Base-by-base conservation (phyloP, 2,888 invertebrate genomes). In the Andrena haemorrhoa region DNA sequence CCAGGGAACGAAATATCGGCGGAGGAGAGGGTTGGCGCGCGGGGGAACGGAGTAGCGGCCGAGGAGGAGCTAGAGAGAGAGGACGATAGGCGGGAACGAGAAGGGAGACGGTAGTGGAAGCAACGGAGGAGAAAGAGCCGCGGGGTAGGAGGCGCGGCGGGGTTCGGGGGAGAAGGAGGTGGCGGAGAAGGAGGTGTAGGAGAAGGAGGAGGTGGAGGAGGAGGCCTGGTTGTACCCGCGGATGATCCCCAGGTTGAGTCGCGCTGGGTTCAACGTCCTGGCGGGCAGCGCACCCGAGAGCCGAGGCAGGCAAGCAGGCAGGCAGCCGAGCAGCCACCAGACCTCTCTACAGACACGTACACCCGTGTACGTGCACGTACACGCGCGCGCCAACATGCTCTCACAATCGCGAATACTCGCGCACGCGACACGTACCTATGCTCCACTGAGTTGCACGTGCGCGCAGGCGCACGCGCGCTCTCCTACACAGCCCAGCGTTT, bases 221-320 rank as follows among this genome's bases (percentile, higher is more conserved):
- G 68, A 81, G 75, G 82, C 68, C 82, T 77, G 84, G 60, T 80
- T 85, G 85, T 88, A 85, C 86, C 86, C 85, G 88, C 86, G 86
- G 88, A 88, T 88, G 87, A 88, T 88, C 93, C 93, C 93, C 93
- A 93, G 93, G 93, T 93, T 93, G 93, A 94, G 94, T 92, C 92
- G 93, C 93, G 93, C 93, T 93, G 93, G 89, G 93, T 93, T 93
- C 93, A 94, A 93, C 89, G 93, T 93, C 93, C 93, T 93, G 92
- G 82, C 93, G 93, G 92, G 92, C 93, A 93, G 93, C 93, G 93
- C 93, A 93, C 94, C 92, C 93, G 92, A 92, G 89, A 90, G 87
- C 85, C 89, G 86, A 84, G 85, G 86, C 89, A 88, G 69, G 56
- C 66, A 68, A 26, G 56, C 51, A 20, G 47, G 29, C 65, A 65